Evolutionary conservation across 2,113 vertebrate species (phyloP).

Genomic region (Heterotilapia buettikoferi): DNA sequence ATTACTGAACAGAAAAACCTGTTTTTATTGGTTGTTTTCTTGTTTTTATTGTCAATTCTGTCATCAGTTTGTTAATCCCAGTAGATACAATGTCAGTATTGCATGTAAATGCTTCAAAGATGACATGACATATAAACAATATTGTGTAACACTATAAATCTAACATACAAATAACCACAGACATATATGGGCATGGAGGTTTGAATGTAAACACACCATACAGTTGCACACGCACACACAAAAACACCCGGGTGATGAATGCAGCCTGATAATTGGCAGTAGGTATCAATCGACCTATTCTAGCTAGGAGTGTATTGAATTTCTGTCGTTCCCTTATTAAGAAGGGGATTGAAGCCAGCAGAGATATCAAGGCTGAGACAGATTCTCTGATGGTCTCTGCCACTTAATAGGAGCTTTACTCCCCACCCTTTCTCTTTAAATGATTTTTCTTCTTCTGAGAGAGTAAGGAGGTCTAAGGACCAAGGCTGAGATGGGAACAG

Average conservation of each 20-base stretch:
- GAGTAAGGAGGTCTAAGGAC: neutral
- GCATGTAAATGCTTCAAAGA: neutral
- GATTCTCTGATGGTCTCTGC: slow-evolving; percentile 14
- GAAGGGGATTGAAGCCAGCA: slow-evolving; percentile 18
- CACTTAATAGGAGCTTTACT: slow-evolving; percentile 7
- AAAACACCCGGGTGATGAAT: neutral
- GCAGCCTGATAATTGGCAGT: slow-evolving; percentile 36
- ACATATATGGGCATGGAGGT: neutral
- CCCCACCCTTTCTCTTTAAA: neutral
- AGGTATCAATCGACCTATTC: slow-evolving; percentile 25
- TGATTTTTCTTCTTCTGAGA: neutral
- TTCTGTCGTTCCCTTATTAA: slow-evolving; percentile 26
- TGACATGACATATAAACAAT: neutral
- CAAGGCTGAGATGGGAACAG: neutral
- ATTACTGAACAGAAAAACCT: neutral
- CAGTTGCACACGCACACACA: neutral
- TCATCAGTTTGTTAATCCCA: neutral
- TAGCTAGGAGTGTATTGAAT: slow-evolving; percentile 18
- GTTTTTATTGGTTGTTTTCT: neutral
- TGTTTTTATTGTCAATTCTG: neutral
- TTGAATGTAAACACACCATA: neutral
- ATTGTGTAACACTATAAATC: neutral
- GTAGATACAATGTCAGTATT: neutral
- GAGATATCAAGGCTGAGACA: neutral
- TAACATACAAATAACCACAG: neutral